phyloP scores from a whole-genome alignment of 2,888 invertebrate species.

The Monoplex corrugatus region DNA sequence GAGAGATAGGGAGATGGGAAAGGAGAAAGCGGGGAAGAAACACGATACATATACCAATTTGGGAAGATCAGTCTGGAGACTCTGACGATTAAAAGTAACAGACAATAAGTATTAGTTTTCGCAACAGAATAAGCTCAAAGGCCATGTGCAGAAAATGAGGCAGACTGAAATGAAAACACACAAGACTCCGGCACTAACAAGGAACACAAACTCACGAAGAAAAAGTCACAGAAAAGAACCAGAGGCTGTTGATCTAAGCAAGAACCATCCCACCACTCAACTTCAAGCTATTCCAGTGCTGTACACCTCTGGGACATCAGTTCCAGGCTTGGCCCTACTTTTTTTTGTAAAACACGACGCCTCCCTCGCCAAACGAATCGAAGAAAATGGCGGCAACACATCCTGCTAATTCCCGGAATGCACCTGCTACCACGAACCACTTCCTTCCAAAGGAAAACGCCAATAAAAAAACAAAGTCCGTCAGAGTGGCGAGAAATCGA shows the following conservation, averaged over 20 bases:
- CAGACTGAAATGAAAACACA: no score
- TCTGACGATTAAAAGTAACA: no score
- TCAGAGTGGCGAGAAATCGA: background rate
- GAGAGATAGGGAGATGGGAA: background rate
- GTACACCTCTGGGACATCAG: background rate
- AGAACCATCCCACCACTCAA: background rate
- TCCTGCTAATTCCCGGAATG: slow-evolving; percentile 38
- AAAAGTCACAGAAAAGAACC: no score
- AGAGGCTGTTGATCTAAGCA: no score
- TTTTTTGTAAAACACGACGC: background rate
- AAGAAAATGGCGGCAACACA: slow-evolving; percentile 30
- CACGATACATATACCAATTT: no score
- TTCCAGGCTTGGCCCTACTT: background rate
- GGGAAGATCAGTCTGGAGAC: no score
- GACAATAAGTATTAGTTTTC: no score
- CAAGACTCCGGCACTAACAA: background rate
- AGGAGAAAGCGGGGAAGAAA: background rate
- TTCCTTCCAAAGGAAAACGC: background rate
- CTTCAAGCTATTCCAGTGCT: background rate
- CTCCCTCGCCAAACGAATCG: slow-evolving; percentile 39
- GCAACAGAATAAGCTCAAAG: no score
- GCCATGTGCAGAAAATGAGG: no score
- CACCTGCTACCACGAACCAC: slow-evolving; percentile 31
- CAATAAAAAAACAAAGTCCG: background rate
- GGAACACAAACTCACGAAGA: no score